phyloP scores from a whole-genome alignment of 2,888 invertebrate species.

The Prosapia bicincta region DNA sequence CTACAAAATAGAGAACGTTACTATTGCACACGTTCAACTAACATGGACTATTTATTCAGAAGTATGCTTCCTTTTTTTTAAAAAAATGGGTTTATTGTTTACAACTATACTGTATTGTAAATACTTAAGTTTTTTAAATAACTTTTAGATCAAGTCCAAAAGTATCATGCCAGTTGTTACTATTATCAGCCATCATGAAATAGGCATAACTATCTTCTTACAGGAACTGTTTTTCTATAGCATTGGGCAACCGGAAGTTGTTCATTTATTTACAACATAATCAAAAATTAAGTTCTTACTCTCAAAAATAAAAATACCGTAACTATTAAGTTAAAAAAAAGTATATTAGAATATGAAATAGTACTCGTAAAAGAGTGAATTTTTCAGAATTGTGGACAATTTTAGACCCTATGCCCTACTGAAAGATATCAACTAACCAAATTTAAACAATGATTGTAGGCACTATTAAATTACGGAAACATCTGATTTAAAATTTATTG shows the following conservation, averaged over 20 bases:
- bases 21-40: no score
- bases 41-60: no score
- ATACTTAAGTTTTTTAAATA: slow-evolving; percentile 9
- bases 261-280: background rate
- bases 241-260: background rate
- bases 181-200: background rate
- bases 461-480: no score
- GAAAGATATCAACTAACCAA: background rate
- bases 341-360: background rate
- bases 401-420: background rate
- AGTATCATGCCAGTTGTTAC: background rate
- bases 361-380: background rate
- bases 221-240: no score
- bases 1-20: no score
- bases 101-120: background rate
- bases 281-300: background rate
- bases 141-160: background rate
- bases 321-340: background rate
- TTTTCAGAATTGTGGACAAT: background rate
- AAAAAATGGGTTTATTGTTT: background rate
- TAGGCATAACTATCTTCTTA: background rate
- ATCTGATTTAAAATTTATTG: no score
- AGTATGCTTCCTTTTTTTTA: background rate
- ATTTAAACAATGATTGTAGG: no score
- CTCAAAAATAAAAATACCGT: background rate